Base-by-base conservation (phyloP, 2,888 invertebrate species). In the Sarcophaga carnaria region DNA sequence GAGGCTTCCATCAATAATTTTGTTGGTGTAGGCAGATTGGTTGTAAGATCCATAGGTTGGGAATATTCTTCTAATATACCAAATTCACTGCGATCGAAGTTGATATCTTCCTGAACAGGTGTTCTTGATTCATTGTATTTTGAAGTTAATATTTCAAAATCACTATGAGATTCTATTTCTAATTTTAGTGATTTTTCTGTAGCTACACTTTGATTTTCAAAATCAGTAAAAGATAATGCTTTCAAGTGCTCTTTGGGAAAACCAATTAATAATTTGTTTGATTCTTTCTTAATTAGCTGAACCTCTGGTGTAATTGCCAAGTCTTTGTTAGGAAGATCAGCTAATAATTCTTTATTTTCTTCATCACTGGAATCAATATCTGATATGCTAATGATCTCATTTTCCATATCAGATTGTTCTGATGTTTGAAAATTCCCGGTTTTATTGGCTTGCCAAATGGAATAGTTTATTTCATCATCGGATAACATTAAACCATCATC, bases 401-500 rank as follows among this genome's bases (percentile, higher is more conserved):
- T 66, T n/a, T 85, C 45, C 11, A 54, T 17, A 2, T 72, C 71
- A 10, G 78, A 74, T 72, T 77, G 45, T 64, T 71, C 3, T 0
- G 70, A 64, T n/a, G 66, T 70, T 59, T 80, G 11, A n/a, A 49
- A 63, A 11, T 80, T 10, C 37, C 27, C 63, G 11, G 80, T 72
- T 76, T 90, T 91, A 76, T 91, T 88, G 10, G 92, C 90, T 74
- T 90, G 91, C 90, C 94, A 93, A 71, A 95, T 91, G 0, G 96
- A 96, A 92, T 96, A 96, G 90, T 96, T 95, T 27, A 96, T 92
- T 93, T 96, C 96, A 89, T 95, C 95, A 90, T 96, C 95, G 2
- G 93, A 93, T 27, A 93, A 89, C 11, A 92, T 64, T 11, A 91
- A 88, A 66, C 94, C 94, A n/a, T 90, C 90, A 74, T 89, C 89